These are phyloP conservation scores for Junco hyemalis DNA, from an alignment of 2,113 vertebrate species.

Conservation along the genomic window DNA sequence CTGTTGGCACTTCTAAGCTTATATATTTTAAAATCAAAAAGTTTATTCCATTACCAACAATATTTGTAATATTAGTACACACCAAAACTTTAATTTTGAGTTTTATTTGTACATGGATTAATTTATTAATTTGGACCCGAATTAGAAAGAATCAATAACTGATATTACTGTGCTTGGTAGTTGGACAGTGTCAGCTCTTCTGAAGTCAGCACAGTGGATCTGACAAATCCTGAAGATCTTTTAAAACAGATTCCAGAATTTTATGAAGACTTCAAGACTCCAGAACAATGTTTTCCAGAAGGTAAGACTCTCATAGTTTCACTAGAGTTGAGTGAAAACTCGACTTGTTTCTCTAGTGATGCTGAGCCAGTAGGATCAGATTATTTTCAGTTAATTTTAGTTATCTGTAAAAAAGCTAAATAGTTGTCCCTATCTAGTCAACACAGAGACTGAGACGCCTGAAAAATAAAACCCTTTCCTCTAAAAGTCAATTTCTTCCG, in stretches of 20 bases:
- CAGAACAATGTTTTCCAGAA: slow-evolving; percentile 89
- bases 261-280: slow-evolving; percentile 82
- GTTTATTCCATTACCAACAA: not conserved
- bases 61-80: not conserved
- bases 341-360: not conserved
- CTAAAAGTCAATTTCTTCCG: not conserved
- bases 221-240: slow-evolving; percentile 83
- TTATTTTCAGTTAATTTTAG: not conserved
- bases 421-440: not conserved
- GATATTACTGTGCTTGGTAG: slow-evolving; percentile 31
- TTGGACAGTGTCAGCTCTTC: slow-evolving; percentile 80
- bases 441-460: not conserved
- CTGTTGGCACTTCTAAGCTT: not conserved
- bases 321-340: not conserved
- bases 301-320: slow-evolving; percentile 67
- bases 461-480: not conserved
- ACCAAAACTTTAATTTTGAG: not conserved
- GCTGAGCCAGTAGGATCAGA: not conserved
- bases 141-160: not conserved
- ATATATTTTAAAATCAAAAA: not conserved
- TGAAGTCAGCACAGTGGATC: slow-evolving; percentile 91
- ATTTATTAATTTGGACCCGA: not conserved
- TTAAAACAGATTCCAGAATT: slow-evolving; percentile 79
- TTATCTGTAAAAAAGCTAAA: not conserved
- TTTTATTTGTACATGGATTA: not conserved